Evolutionary conservation across 2,797 vertebrate genomes (phyloP), one percentile per base, ranked within the genome.

Genomic region (Iguana delicatissima): DNA sequence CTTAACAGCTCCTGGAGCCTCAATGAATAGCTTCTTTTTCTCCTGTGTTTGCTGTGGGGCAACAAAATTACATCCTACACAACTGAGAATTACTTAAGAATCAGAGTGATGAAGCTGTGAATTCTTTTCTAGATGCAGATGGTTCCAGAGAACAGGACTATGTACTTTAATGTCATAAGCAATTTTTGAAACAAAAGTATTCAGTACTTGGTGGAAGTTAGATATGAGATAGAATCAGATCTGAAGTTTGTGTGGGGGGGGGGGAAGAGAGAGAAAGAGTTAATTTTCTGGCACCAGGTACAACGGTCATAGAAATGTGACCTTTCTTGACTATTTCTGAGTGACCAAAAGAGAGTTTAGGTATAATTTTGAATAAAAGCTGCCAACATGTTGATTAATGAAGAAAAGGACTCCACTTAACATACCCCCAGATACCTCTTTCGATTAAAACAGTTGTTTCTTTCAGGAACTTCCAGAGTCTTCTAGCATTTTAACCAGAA

Each of bases 11-110:
- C 76, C 80, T 88, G 59, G 55, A 67, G 77, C n/a, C 38, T 67
- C 85, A 93, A 93, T 87, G 74, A 52, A 87, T 89, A 85, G 72
- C 83, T n/a, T 69, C 29, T 93, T 74, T 86, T 90, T 84, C 83
- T 90, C 4, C 1, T 93, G 87, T 52, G 24, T 85, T 92, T 90
- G 84, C 38, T 89, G 3, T 0, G 24, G 77, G 73, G 1, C 38
- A 59, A 22, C 42, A 59, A 86, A 92, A 88, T 20, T 82, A 1
- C 50, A 81, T 84, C 46, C 77, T 76, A n/a, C 3, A 42, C 42
- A 87, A 67, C 76, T 92, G 91, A 57, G 52, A 38, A 10, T 87
- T 24, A 32, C 46, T 83, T 89, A 57, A 90, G 69, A 74, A 81
- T n/a, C 26, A 59, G 14, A 35, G 73, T 80, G 67, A 16, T 84